Percentiles rank a stretch among this genome's conserved stretches.
Evolutionary conservation across 1,140 invertebrate genomes (phyloP).

Genomic region (Drosophila equinoxialis): DNA sequence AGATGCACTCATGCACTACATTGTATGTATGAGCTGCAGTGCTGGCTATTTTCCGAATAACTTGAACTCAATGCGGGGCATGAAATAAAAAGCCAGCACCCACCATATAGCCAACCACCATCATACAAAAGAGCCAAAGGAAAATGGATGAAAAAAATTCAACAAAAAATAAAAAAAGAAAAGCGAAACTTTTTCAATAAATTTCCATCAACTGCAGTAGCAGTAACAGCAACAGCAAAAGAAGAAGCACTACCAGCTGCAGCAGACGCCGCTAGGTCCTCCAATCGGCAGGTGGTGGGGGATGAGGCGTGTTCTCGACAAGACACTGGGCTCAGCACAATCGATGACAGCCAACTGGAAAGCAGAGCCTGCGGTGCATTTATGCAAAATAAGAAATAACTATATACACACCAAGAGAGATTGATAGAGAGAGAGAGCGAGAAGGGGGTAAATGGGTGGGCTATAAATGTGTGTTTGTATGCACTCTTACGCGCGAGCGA

Average conservation of each 20-base stretch:
- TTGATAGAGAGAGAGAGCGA: too few relatives aligned
- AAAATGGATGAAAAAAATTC: constrained; percentile 45
- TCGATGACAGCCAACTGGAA: constrained; percentile 77
- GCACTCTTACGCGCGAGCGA: constrained; percentile 50
- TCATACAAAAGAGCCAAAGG: constrained; percentile 44
- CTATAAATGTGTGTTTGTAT: background rate
- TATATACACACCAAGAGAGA: constrained; percentile 35
- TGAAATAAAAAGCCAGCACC: constrained; percentile 73
- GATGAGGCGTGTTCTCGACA: constrained; percentile 52
- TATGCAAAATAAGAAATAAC: constrained; percentile 82
- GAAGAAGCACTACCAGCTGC: background rate
- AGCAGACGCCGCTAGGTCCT: constrained; percentile 4
- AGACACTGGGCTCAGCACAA: constrained; percentile 66
- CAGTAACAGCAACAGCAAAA: constrained; percentile 14
- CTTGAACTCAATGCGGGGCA: constrained; percentile 75
- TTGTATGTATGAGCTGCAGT: constrained; percentile 41
- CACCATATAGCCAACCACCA: constrained; percentile 36
- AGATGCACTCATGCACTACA: constrained; percentile 13
- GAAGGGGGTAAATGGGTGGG: background rate
- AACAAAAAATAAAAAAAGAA: constrained; percentile 37
- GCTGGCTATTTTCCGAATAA: constrained; percentile 78
- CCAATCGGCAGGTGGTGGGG: background rate
- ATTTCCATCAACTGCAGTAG: constrained; percentile 72
- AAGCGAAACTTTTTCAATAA: constrained; percentile 80
- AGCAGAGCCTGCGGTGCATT: constrained; percentile 77